phyloP scores from a whole-genome alignment of 1,140 invertebrate species.

The Cydia pomonella region DNA sequence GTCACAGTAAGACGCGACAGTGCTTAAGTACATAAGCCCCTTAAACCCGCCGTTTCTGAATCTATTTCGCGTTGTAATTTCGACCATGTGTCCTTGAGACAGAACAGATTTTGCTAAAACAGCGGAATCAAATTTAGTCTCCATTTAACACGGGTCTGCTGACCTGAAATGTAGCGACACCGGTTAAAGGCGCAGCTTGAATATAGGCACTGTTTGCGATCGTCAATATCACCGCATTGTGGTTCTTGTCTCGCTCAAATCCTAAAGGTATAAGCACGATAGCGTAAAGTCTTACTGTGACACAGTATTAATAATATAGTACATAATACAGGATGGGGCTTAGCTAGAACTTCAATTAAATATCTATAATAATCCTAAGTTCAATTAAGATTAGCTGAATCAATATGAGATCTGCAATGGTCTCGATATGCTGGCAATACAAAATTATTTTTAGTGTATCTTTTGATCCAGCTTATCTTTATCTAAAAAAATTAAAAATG shows the following conservation, averaged over 20 bases:
- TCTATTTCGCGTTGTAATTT: background rate
- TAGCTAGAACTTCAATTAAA: slow-evolving; percentile 22
- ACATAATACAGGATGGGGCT: slow-evolving; percentile 31
- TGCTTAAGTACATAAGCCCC: background rate
- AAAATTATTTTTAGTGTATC: background rate
- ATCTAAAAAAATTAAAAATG: background rate
- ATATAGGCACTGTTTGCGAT: background rate
- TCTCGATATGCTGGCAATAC: background rate
- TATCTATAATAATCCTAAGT: slow-evolving; percentile 17
- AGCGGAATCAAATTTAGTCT: background rate
- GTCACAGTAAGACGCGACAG: slow-evolving; percentile 12
- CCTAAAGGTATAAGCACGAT: background rate
- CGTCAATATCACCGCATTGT: background rate
- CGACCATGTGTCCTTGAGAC: background rate
- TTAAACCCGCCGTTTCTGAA: background rate
- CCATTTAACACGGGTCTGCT: background rate
- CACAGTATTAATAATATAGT: background rate
- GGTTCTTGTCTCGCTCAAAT: slow-evolving; percentile 4
- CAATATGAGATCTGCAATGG: background rate
- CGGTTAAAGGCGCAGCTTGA: background rate
- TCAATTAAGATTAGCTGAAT: slow-evolving; percentile 9
- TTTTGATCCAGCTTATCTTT: slow-evolving; percentile 3
- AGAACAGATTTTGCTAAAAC: background rate
- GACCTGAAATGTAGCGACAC: slow-evolving; percentile 3
- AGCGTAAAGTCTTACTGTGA: slow-evolving; percentile 16